These are phyloP conservation scores for Platyscapa corneri DNA, from an alignment of 1,140 invertebrate genomes.

Conservation along the genomic window DNA sequence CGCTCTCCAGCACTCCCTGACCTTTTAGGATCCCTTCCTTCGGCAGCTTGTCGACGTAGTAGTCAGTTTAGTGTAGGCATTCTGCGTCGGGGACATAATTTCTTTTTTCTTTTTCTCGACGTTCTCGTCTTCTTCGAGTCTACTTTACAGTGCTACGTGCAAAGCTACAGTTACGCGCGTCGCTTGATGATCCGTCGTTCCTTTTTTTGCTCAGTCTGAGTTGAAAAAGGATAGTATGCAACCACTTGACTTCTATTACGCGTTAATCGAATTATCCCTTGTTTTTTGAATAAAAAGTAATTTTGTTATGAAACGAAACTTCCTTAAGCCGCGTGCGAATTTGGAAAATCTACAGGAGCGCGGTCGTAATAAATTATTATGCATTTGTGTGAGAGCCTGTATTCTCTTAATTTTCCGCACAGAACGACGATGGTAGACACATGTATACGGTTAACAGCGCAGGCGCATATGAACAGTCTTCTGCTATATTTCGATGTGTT, in stretches of 20 bases:
- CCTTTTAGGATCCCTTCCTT: conserved; percentile 64
- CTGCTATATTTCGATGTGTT: conserved; percentile 4
- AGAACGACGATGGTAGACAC: neutral
- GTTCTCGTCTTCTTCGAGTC: neutral
- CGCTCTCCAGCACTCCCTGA: neutral
- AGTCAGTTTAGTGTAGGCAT: conserved; percentile 60
- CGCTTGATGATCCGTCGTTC: neutral
- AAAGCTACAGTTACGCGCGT: neutral
- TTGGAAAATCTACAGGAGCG: neutral
- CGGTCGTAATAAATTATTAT: neutral
- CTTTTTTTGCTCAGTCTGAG: neutral
- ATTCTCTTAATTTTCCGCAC: conserved; percentile 13
- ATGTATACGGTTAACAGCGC: neutral
- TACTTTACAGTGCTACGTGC: neutral
- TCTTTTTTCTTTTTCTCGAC: conserved; percentile 12
- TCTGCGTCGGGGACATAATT: conserved; percentile 62
- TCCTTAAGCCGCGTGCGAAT: neutral
- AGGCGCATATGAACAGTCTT: neutral
- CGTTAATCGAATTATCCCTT: neutral
- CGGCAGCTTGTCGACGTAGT: conserved; percentile 55
- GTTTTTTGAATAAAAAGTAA: too few species aligned
- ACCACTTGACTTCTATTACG: neutral
- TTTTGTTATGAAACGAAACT: neutral
- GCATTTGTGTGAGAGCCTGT: too few species aligned
- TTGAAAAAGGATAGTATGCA: neutral